phyloP scores from a whole-genome alignment of 2,888 invertebrate species.

The Mythimna lalbum region DNA sequence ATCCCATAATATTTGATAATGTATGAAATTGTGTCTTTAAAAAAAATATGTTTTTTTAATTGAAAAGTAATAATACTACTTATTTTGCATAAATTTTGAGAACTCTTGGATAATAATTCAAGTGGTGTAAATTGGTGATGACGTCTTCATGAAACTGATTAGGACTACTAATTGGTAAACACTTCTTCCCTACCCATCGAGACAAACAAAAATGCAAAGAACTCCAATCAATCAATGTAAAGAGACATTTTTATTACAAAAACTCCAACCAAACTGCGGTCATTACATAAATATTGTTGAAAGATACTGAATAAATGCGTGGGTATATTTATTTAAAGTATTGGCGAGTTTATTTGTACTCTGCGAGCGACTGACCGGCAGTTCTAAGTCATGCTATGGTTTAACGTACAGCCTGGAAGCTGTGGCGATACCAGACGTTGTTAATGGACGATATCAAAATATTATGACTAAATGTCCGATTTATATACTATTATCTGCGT shows the following conservation, averaged over 20 bases:
- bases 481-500: slow-evolving; percentile 17
- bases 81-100: too few relatives aligned
- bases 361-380: slow-evolving; percentile 55
- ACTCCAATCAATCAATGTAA: slow-evolving; percentile 26
- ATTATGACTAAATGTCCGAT: slow-evolving; percentile 43
- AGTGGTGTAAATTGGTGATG: not conserved
- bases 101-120: not conserved
- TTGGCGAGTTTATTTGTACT: slow-evolving; percentile 54
- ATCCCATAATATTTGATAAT: too few relatives aligned
- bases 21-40: too few relatives aligned
- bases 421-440: slow-evolving; percentile 44
- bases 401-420: slow-evolving; percentile 49
- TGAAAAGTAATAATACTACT: too few relatives aligned
- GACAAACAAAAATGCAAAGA: slow-evolving; percentile 5
- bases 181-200: not conserved
- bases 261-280: slow-evolving; percentile 29
- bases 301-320: slow-evolving; percentile 47
- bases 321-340: slow-evolving; percentile 49
- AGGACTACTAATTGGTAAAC: slow-evolving; percentile 12
- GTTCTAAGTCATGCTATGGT: slow-evolving; percentile 21
- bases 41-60: too few relatives aligned
- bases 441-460: slow-evolving; percentile 52
- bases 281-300: slow-evolving; percentile 55
- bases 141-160: not conserved
- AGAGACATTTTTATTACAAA: slow-evolving; percentile 50